Evolutionary conservation across 64 coral and sea anemone species (phyloP), one percentile per base, ranked within the genome.

Genomic region (Pachyseris speciosa): DNA sequence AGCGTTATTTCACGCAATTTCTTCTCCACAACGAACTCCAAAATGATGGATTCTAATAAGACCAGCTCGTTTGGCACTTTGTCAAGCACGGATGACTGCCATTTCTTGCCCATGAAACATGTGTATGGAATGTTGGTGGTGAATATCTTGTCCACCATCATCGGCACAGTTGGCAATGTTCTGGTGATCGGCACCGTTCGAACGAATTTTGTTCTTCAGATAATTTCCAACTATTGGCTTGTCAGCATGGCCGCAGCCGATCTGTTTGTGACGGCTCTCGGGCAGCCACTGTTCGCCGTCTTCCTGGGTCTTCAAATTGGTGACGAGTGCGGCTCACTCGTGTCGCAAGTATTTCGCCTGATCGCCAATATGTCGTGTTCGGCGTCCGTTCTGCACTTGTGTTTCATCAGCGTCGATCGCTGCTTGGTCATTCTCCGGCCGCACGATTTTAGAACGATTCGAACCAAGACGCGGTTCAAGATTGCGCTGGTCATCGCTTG

Each of bases 311-410:
- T 72, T 9, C 70, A 86, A 29, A 50, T 84, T 12, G 59, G 38
- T 13, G 86, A 40, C 8, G 64, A 61, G 15, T 97, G 95, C 61
- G 19, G 39, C 36, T 11, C 60, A 4, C 42, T 69, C 13, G 83
- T 90, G 1, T 91, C 92, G 39, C 89, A 90, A 51, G 16, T 76
- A 31, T 97, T 97, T 48, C 91, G 95, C 19, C 37, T 97, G 38
- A 68, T 91, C 72, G 80, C 95, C 26, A 97, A 97, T 37, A 83
- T 92, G 60, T 97, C 95, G 10, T 97, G 95, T 39, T 86, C 95
- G 0, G 95, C 78, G 0, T 97, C 95, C 0, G 95, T 97, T 29
- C 42, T 97, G 20, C 78, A 93, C 63, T 80, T 97, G 6, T 97
- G 95, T 48, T 37, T 97, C 0, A 97, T 97, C 4, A 93, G 91